Conservation (phyloP, 2,888 invertebrate genomes). For the Cryptops parisi region DNA sequence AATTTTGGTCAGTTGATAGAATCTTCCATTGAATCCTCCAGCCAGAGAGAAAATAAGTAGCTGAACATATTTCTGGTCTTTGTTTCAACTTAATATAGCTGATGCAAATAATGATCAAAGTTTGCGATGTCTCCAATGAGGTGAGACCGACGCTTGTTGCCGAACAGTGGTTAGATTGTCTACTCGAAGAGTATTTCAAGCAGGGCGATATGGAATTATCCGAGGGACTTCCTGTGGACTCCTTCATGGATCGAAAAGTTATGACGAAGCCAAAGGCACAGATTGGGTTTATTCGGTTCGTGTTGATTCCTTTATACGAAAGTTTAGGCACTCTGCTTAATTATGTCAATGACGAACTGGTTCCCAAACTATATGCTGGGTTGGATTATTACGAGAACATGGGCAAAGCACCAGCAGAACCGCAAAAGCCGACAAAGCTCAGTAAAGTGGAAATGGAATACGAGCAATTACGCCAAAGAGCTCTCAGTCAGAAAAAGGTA, state of each 20-base stretch:
- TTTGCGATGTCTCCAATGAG: slow-evolving; percentile 70
- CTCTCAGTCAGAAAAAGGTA: no score
- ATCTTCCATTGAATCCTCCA: no score
- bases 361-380: background rate
- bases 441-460: no score
- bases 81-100: slow-evolving; percentile 3
- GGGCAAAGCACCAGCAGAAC: no score
- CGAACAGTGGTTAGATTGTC: slow-evolving; percentile 63
- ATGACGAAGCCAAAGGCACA: slow-evolving; percentile 70
- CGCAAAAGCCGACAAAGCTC: no score
- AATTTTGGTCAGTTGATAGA: background rate
- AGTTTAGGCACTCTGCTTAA: slow-evolving; percentile 57
- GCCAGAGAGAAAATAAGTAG: no score
- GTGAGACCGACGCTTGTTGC: slow-evolving; percentile 67
- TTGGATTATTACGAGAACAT: background rate
- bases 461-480: no score
- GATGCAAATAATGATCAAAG: slow-evolving; percentile 51
- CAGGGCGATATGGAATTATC: slow-evolving; percentile 67
- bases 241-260: slow-evolving; percentile 74
- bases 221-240: slow-evolving; percentile 66
- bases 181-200: slow-evolving; percentile 56
- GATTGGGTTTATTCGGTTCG: slow-evolving; percentile 53
- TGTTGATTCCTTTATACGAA: slow-evolving; percentile 63
- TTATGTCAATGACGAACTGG: background rate
- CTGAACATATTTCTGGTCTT: no score